Percentiles rank a stretch among this genome's conserved stretches.
These are phyloP conservation scores for Laterallus jamaicensis DNA, from an alignment of 2,113 vertebrate species.

Conservation along the genomic window DNA sequence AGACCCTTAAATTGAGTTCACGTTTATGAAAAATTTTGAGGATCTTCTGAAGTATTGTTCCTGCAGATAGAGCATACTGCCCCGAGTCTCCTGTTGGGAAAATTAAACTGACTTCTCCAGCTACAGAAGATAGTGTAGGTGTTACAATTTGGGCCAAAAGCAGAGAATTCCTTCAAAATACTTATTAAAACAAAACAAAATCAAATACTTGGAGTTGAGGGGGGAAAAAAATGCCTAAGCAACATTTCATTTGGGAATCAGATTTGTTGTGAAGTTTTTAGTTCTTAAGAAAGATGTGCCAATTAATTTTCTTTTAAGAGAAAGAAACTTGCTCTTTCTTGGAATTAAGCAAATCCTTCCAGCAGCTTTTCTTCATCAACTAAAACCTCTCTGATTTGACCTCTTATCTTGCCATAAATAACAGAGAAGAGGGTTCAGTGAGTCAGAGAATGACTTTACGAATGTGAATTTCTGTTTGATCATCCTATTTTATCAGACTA, in stretches of 20 bases:
- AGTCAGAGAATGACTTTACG: slow-evolving; percentile 48
- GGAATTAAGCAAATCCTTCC: slow-evolving; percentile 50
- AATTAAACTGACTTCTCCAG: not conserved
- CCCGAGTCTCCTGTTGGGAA: not conserved
- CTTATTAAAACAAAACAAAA: not conserved
- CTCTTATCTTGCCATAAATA: slow-evolving; percentile 32
- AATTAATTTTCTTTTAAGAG: slow-evolving; percentile 15
- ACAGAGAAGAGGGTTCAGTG: not conserved
- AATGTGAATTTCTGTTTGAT: slow-evolving; percentile 41
- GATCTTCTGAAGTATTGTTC: not conserved
- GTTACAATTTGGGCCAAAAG: not conserved
- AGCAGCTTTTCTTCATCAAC: slow-evolving; percentile 28
- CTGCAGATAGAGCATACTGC: not conserved
- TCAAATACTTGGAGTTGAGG: not conserved
- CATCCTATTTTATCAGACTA: not conserved
- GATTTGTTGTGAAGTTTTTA: not conserved
- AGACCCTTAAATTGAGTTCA: not conserved
- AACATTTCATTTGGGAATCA: not conserved
- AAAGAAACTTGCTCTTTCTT: not conserved
- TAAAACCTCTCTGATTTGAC: slow-evolving; percentile 24
- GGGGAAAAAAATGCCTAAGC: not conserved
- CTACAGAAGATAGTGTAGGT: not conserved
- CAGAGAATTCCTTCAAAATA: not conserved
- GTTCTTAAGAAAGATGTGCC: not conserved
- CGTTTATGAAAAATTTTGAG: not conserved